These are phyloP conservation scores for Bradypus variegatus DNA, from an alignment of 2,797 vertebrate species.

Conservation along the genomic window DNA sequence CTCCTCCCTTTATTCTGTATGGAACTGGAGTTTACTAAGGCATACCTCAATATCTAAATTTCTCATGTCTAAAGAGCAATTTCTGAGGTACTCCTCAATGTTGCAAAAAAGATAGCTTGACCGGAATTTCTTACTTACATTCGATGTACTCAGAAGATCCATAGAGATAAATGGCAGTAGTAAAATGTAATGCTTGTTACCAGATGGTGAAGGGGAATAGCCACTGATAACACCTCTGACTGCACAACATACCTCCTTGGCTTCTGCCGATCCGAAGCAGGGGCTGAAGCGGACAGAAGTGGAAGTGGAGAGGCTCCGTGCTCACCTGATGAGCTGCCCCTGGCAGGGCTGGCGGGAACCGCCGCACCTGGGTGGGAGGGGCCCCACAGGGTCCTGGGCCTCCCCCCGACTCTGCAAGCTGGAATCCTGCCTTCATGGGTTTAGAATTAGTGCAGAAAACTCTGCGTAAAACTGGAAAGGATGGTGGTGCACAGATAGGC, in stretches of 20 bases:
- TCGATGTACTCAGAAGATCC: no score
- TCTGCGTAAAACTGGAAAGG: background rate
- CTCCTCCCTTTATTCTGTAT: background rate
- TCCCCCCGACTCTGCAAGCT: no score
- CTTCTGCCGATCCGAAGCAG: no score
- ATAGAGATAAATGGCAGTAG: rapidly evolving
- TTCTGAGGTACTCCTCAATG: background rate
- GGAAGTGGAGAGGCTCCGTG: background rate
- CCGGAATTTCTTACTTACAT: background rate
- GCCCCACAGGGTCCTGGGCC: no score
- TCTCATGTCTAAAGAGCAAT: no score
- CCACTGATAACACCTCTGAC: no score
- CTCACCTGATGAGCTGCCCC: background rate
- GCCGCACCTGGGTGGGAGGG: no score
- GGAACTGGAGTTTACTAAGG: background rate
- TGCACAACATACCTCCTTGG: no score
- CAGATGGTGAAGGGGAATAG: background rate
- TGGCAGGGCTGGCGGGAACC: no score
- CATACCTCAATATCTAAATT: no score
- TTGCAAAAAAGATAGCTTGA: background rate
- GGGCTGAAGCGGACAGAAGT: no score
- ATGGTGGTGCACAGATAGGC: background rate
- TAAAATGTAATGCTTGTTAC: background rate
- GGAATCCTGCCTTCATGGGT: no score
- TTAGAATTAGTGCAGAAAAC: background rate